phyloP scores from a whole-genome alignment of 2,113 vertebrate species.

The Polyodon spathula region DNA sequence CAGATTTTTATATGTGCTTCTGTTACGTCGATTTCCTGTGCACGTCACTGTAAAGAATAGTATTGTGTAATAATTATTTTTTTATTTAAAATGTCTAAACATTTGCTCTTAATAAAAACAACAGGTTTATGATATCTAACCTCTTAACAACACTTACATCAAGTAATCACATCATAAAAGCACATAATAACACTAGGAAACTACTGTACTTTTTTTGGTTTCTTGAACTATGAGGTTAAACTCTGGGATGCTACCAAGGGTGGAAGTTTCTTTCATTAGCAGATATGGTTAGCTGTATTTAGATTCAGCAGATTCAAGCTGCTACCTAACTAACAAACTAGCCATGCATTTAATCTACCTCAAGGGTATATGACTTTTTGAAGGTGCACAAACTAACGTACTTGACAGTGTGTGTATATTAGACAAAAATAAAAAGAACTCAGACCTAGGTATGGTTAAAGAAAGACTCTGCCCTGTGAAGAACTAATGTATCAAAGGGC shows the following conservation, averaged over 20 bases:
- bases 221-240: neutral
- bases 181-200: neutral
- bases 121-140: constrained; percentile 2
- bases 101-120: neutral
- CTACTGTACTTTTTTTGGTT: neutral
- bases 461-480: neutral
- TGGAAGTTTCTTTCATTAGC: neutral
- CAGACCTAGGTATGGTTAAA: neutral
- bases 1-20: constrained; percentile 6
- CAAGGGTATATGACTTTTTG: too few species aligned
- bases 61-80: constrained; percentile 5
- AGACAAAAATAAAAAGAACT: neutral
- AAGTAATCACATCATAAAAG: neutral
- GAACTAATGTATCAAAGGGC: neutral
- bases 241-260: neutral
- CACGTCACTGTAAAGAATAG: constrained; percentile 5
- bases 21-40: neutral
- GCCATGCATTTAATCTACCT: neutral
- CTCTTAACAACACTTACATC: constrained; percentile 1
- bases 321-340: neutral
- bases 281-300: neutral
- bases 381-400: too few species aligned
- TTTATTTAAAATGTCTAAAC: constrained; percentile 9
- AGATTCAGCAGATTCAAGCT: neutral
- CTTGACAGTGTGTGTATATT: neutral